Evolutionary conservation across 2,888 invertebrate genomes (phyloP).

Genomic region (Troides aeacus): DNA sequence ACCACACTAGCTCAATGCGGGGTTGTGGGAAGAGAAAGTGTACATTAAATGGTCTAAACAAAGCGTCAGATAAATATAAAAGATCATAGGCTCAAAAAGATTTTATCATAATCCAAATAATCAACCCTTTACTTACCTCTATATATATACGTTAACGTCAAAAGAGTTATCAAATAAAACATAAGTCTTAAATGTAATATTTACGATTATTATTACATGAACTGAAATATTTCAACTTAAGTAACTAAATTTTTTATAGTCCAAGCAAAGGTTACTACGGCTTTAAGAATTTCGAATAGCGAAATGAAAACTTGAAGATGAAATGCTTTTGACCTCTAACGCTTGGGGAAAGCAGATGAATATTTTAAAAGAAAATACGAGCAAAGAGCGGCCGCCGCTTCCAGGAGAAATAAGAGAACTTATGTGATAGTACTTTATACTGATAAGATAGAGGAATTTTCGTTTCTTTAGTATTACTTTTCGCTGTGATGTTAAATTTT

Average conservation of each 20-base stretch:
- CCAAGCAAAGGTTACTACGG: conserved; percentile 12
- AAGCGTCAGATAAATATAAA: no score
- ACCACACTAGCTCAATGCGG: no score
- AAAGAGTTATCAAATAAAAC: no score
- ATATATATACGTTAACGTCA: no score
- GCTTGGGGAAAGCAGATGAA: conserved; percentile 38
- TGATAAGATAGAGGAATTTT: conserved; percentile 1
- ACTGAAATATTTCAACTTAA: background rate
- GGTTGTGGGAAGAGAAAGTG: no score
- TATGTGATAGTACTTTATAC: conserved; percentile 14
- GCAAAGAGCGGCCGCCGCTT: conserved; percentile 33
- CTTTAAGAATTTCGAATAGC: conserved; percentile 29
- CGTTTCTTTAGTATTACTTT: background rate
- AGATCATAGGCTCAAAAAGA: no score
- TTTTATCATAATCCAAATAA: no score
- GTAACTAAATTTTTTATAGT: conserved; percentile 7
- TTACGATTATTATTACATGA: no score
- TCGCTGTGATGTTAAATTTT: background rate
- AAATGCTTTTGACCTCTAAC: conserved; percentile 43
- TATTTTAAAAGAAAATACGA: conserved; percentile 42
- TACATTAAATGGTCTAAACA: no score
- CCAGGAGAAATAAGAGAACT: conserved; percentile 16
- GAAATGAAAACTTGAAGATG: conserved; percentile 42
- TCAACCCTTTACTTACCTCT: no score
- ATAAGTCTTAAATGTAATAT: no score